These are phyloP conservation scores for Idaea biselata DNA, from an alignment of 2,888 invertebrate species.

Conservation along the genomic window DNA sequence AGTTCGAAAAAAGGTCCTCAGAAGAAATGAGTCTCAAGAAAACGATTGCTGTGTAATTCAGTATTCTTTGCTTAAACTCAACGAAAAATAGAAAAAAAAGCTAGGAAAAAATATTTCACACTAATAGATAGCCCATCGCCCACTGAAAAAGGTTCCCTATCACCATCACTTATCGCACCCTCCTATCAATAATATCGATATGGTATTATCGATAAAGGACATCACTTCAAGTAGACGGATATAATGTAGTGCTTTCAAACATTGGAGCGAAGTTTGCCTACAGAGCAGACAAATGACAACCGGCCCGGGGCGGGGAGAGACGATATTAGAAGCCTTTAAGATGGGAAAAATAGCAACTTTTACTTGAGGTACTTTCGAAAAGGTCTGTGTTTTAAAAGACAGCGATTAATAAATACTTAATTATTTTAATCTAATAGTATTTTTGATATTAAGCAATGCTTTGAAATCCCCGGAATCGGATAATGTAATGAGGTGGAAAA, in stretches of 20 bases:
- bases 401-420: background rate
- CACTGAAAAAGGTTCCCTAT: background rate
- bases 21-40: too few species aligned
- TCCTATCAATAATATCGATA: constrained; percentile 6
- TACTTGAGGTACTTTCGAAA: constrained; percentile 56
- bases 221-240: constrained; percentile 43
- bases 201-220: constrained; percentile 5
- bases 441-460: too few species aligned
- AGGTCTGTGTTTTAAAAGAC: constrained; percentile 29
- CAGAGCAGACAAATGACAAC: constrained; percentile 76
- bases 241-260: constrained; percentile 78
- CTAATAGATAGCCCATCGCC: constrained; percentile 4
- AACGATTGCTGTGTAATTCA: background rate
- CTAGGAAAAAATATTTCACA: background rate
- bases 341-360: constrained; percentile 78
- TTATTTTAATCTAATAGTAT: too few species aligned
- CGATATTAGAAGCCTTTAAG: constrained; percentile 78
- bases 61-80: background rate
- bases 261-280: constrained; percentile 75
- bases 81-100: background rate
- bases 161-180: background rate
- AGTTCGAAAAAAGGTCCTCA: too few species aligned
- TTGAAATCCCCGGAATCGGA: too few species aligned
- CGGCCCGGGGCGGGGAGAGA: constrained; percentile 64
- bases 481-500: too few species aligned